Percentiles rank a stretch among this genome's conserved stretches.
phyloP scores from a whole-genome alignment of 2,113 vertebrate genomes.

The Chaenogobius annularis region DNA sequence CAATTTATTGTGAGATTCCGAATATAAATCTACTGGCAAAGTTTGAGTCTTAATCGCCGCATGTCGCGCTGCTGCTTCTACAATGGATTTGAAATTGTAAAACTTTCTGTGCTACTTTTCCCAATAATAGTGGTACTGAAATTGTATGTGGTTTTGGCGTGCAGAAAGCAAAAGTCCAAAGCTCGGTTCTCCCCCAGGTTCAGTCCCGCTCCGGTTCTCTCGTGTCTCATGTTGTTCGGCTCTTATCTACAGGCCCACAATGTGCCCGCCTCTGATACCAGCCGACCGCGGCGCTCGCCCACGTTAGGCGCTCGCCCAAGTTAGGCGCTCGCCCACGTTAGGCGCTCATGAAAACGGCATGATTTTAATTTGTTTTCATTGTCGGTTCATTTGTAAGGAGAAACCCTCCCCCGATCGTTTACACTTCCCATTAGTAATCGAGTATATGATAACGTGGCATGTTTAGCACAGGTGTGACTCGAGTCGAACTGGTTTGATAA shows the following conservation, averaged over 20 bases:
- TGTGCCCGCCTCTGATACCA: slow-evolving; percentile 29
- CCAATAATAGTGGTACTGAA: background rate
- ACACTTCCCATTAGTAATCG: no score
- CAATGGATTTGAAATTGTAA: background rate
- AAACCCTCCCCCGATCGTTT: background rate
- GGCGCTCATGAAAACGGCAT: background rate
- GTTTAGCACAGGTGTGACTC: no score
- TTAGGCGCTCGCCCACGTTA: slow-evolving; percentile 14
- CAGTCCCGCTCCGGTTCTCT: background rate
- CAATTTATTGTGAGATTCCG: no score
- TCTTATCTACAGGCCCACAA: slow-evolving; percentile 59
- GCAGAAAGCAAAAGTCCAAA: no score
- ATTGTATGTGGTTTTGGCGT: background rate
- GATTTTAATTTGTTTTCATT: background rate
- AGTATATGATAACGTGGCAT: no score
- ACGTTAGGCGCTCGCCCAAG: slow-evolving; percentile 11
- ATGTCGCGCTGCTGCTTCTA: no score
- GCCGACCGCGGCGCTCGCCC: slow-evolving; percentile 8
- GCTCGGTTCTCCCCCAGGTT: background rate
- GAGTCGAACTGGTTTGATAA: no score
- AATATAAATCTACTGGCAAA: no score
- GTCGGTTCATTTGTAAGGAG: background rate
- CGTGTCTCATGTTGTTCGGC: slow-evolving; percentile 1
- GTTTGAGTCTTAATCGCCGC: no score
- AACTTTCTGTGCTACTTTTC: background rate